Evolutionary conservation across 2,797 vertebrate species (phyloP), one percentile per base, ranked within the genome.

Genomic region (Pipistrellus kuhlii): DNA sequence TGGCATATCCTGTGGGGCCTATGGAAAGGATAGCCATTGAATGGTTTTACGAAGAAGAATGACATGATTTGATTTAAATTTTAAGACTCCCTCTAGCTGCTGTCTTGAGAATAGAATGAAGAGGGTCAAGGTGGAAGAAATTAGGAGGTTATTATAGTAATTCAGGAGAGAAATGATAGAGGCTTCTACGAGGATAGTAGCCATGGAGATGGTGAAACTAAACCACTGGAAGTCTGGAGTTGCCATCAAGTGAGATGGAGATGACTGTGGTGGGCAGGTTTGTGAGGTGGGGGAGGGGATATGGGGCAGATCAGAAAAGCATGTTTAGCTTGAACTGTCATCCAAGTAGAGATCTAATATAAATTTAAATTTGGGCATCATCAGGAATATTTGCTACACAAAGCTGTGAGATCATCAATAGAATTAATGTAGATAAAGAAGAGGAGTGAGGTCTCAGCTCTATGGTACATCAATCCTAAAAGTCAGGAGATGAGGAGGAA

Each of bases 401-500:
- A 90, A 84, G 27, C n/a, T 6, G 8, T 59, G 46, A 80, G 73
- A 66, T 41, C 48, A 69, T 30, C 15, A 59, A n/a, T 87, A 84
- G 12, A 83, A 90, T 62, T 41, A 59, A 82, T 62, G n/a, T 64
- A 75, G 41, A 57, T 51, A 93, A 93, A 59, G 46, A 57, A 77
- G n/a, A 53, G 30, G 15, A 78, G 27, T 32, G 80, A 48, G 13
- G 72, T 48, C 64, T 59, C 27, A 90, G 21, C 17, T 64, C 35
- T 88, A 4, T 14, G 23, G 12, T 5, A 55, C 3, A 15, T 35
- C 38, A 66, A 46, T 11, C 27, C 69, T 84, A 80, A 90, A 83
- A 59, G 55, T 35, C 41, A 73, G 12, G 30, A 44, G 48, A 57
- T 57, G 25, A 93, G 69, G 25, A 93, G 41, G 9, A 71, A 88